Evolutionary conservation across 2,113 vertebrate species (phyloP).

Genomic region (Eurypyga helias): DNA sequence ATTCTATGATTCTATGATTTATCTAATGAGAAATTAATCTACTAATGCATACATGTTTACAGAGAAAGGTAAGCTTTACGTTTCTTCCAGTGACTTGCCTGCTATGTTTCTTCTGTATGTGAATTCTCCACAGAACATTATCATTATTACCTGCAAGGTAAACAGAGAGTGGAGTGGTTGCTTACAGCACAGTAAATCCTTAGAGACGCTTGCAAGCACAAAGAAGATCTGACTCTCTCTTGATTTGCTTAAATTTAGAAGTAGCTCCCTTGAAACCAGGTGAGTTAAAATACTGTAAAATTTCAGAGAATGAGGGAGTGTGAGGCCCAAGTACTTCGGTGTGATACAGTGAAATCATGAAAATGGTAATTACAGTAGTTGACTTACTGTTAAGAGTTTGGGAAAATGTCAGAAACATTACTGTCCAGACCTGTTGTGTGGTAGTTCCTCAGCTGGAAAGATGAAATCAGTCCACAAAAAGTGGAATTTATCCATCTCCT

Average conservation of each 20-base stretch:
- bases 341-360: background rate
- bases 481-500: background rate
- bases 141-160: background rate
- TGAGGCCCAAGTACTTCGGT: background rate
- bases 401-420: background rate
- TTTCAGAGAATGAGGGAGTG: background rate
- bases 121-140: background rate
- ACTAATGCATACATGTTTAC: background rate
- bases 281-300: background rate
- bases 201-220: background rate
- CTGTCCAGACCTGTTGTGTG: background rate
- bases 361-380: background rate
- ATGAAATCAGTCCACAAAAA: background rate
- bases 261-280: background rate
- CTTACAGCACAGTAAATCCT: background rate
- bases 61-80: background rate
- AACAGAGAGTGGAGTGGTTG: background rate
- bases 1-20: no score
- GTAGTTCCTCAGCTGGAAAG: background rate
- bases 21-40: conserved; percentile 31
- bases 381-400: background rate
- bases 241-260: background rate
- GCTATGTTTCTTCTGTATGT: background rate
- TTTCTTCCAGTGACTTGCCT: background rate
- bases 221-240: background rate